Evolutionary conservation across 2,888 invertebrate species (phyloP), one percentile per base, ranked within the genome.

Genomic region (Aphelenchoides bicaudatus): DNA sequence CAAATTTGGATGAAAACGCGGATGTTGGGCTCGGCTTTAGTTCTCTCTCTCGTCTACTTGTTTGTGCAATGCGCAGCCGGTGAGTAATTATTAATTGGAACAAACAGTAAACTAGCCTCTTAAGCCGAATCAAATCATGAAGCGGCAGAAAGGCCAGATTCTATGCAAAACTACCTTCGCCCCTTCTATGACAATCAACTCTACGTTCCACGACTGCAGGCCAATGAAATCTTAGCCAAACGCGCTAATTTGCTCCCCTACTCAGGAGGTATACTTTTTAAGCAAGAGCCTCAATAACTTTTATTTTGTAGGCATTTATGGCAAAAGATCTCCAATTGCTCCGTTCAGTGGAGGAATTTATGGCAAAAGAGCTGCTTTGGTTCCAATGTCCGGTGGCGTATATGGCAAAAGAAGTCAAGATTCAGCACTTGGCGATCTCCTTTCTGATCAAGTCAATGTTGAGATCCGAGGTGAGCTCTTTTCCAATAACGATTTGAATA

Each of bases 291-390:
- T 6, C 10, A n/a, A 19, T 6, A 43, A 43, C n/a, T 25, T 25
- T 8, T 43, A 6, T 10, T 8, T 21, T 43, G 10, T n/a, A 51
- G 59, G 59, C 19, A 58, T 58, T 19, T 58, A 58, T 23, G 58
- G 58, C 10, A 58, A 58, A n/a, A 21, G 58, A 29, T 59, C 58
- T 4, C 47, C 31, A 13, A 21, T 68, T 25, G n/a, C n/a, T n/a
- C 68, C 68, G 27, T 68, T 66, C 56, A 64, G 62, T 16, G 69
- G 68, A 19, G 69, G 69, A 31, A 70, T 69, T 63, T 69, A 69
- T 34, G 69, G 69, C 28, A 69, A 69, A 31, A 46, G 69, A 34
- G 43, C 67, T 23, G 23, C 56, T 16, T 50, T 52, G 31, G 51
- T 66, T 56, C 66, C 66, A 25, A 66, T 67, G 53, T 67, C 66